These are phyloP conservation scores for Lonchura striata DNA, from an alignment of 2,113 vertebrate genomes.

Conservation along the genomic window DNA sequence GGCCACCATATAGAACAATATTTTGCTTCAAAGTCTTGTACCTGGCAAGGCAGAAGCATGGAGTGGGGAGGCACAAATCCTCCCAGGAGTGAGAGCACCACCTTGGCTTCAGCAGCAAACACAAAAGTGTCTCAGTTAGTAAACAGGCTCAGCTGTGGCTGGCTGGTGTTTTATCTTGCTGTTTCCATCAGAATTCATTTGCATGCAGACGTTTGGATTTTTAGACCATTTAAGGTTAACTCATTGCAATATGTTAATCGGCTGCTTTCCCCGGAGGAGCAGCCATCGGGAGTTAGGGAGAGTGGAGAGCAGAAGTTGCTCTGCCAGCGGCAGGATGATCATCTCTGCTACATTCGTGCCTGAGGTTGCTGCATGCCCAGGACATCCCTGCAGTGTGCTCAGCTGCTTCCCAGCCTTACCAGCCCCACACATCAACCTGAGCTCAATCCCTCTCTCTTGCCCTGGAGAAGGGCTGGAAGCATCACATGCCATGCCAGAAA, in stretches of 20 bases:
- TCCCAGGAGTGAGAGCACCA: neutral
- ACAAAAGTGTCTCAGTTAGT: neutral
- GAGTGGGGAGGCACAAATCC: neutral
- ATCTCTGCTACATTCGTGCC: neutral
- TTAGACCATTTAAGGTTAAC: slow-evolving; percentile 57
- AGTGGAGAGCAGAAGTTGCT: neutral
- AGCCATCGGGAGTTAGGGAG: neutral
- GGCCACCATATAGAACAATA: neutral
- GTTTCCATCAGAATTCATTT: slow-evolving; percentile 6
- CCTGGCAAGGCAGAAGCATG: neutral
- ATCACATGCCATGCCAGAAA: neutral
- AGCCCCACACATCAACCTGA: accelerated
- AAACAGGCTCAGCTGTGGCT: neutral
- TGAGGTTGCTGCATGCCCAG: neutral
- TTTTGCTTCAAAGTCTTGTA: neutral
- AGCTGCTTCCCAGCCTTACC: neutral
- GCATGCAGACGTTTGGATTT: neutral
- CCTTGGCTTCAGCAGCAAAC: neutral
- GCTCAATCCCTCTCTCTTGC: neutral
- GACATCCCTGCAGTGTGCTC: neutral
- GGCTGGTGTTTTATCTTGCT: neutral
- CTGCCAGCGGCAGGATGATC: neutral
- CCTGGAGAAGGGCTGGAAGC: neutral
- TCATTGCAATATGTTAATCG: slow-evolving; percentile 14
- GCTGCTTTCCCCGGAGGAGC: neutral